Base-by-base conservation (phyloP, 2,888 invertebrate species). In the Drosophila incognita region DNA sequence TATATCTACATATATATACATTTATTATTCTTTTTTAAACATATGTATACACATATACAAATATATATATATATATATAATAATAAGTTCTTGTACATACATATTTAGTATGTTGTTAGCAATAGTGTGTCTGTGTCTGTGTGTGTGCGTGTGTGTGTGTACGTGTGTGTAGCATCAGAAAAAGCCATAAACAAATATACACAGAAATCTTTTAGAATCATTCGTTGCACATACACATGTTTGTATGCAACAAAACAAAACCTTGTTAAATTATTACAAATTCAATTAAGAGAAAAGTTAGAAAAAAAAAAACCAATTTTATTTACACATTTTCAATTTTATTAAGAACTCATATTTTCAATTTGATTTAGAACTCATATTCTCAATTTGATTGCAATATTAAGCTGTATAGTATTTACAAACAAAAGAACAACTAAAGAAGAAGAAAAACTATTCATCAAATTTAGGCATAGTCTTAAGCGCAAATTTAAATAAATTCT, bases 31-130 rank as follows among this genome's bases (percentile, higher is more conserved):
- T 46, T 46, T 15, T 46, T 24, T 46, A 24, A 15, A 15, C 46
- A 24, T 24, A 46, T 21, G 40, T 56, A 51, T 18, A 49, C 18
- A 36, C 18, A 54, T 7, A 64, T 8, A 42, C 2, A 40, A 8
- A 40, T 49, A 48, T 13, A 38, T 36, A 69, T 11, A 57, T 46
- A 48, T 2, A 0, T 10, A 36, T 27, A 33, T 31, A 58, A n/a
- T 4, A 36, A 29, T 69, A 69, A 58, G 38, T 48, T 11, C 24
- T 33, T 63, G 69, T 64, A 63, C 69, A 57, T 29, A 58, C 21
- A 61, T n/a, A 36, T 18, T 13, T 18, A 6, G 21, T 24, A 48
- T 31, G n/a, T 21, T 46, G 21, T 4, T 46, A 24, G 8, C 46
- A 46, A 24, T 24, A 46, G 38, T 24, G 24, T 46, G 33, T 46